These are phyloP conservation scores for Romanogobio albipinnatus DNA, from an alignment of 2,113 vertebrate genomes.

Conservation along the genomic window DNA sequence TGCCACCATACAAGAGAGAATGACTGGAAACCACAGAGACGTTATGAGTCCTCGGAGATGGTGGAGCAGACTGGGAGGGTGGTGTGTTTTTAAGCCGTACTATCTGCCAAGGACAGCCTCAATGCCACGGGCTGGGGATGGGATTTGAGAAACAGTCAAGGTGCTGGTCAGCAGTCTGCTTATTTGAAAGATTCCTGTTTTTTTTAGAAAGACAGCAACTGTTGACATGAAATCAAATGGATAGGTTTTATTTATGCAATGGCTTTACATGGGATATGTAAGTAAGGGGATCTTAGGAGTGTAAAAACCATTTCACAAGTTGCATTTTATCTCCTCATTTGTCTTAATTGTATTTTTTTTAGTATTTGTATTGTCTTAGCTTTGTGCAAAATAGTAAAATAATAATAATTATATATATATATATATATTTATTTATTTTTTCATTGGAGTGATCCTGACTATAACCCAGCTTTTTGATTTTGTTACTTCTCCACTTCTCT, in stretches of 20 bases:
- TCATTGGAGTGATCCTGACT: too few relatives aligned
- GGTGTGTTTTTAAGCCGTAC: constrained; percentile 36
- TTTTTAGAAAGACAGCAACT: constrained; percentile 8
- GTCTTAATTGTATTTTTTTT: background rate
- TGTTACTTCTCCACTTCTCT: too few relatives aligned
- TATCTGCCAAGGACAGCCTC: constrained; percentile 57
- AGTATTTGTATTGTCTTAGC: background rate
- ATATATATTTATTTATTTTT: background rate
- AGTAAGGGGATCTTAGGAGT: background rate
- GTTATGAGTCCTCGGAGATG: constrained; percentile 34
- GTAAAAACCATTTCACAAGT: background rate
- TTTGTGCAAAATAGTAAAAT: background rate
- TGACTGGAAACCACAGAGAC: constrained; percentile 40
- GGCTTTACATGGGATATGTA: background rate
- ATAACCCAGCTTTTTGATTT: background rate
- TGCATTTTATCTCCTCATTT: background rate
- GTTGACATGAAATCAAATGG: background rate
- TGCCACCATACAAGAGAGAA: constrained; percentile 23
- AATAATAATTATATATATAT: background rate
- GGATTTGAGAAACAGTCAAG: constrained; percentile 31
- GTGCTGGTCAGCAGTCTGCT: background rate
- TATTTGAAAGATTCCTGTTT: constrained; percentile 13
- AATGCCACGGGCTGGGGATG: constrained; percentile 19
- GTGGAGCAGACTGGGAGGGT: constrained; percentile 31
- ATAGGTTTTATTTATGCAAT: background rate